Conservation (phyloP, 2,797 vertebrate genomes). For the Amniataba percoides region DNA sequence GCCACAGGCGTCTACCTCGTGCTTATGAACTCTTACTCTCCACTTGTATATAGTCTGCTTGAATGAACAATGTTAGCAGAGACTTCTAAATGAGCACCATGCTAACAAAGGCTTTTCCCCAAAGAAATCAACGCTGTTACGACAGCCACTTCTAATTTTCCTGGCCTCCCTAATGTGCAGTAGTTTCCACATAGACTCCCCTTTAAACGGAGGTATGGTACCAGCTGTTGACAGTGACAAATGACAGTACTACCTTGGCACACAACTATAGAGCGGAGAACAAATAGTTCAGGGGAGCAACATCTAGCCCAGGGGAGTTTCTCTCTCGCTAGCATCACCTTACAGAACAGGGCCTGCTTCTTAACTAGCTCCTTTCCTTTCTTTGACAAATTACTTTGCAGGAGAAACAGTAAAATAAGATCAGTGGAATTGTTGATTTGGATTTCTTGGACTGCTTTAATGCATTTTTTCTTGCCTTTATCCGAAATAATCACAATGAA, state of each 20-base stretch:
- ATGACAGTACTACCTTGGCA: slow-evolving; percentile 47
- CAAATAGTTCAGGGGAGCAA: slow-evolving; percentile 64
- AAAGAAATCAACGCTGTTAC: slow-evolving; percentile 49
- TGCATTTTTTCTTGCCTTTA: slow-evolving; percentile 1
- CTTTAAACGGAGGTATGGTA: slow-evolving; percentile 14
- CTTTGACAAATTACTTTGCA: slow-evolving; percentile 48
- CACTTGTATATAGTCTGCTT: neutral
- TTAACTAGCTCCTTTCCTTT: slow-evolving; percentile 31
- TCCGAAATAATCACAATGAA: slow-evolving; percentile 6
- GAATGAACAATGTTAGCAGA: neutral
- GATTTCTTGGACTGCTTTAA: neutral
- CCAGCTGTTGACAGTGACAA: slow-evolving; percentile 70
- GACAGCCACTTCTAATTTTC: slow-evolving; percentile 30
- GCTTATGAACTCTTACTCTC: slow-evolving; percentile 1
- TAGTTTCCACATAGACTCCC: slow-evolving; percentile 20
- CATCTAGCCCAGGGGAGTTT: slow-evolving; percentile 48
- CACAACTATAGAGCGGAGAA: slow-evolving; percentile 52
- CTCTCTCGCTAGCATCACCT: slow-evolving; percentile 30
- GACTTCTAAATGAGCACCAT: neutral
- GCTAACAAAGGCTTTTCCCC: slow-evolving; percentile 27
- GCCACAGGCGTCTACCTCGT: neutral
- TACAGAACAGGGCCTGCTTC: slow-evolving; percentile 25
- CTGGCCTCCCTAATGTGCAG: slow-evolving; percentile 27
- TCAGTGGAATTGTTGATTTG: slow-evolving; percentile 1
- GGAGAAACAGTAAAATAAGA: slow-evolving; percentile 12